These are phyloP conservation scores for Rhynchophorus ferrugineus DNA, from an alignment of 1,140 invertebrate genomes.

Conservation along the genomic window DNA sequence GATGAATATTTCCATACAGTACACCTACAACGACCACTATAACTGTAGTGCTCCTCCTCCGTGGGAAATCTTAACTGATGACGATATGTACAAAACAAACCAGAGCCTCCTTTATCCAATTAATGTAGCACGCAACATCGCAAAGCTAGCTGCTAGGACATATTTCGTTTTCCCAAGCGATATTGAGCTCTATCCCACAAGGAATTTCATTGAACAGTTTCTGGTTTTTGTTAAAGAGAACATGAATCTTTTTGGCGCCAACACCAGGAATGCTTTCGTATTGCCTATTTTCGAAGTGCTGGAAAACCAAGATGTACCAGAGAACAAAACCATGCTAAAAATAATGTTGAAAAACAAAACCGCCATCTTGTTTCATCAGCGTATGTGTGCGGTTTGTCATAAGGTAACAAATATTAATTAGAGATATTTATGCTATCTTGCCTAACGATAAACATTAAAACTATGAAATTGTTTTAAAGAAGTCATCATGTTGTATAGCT, in stretches of 20 bases:
- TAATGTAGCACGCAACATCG: slow-evolving; percentile 66
- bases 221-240: slow-evolving; percentile 30
- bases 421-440: no score
- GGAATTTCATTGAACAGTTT: slow-evolving; percentile 37
- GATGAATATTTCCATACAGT: background rate
- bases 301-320: slow-evolving; percentile 29
- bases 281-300: slow-evolving; percentile 47
- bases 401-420: no score
- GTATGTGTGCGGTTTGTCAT: slow-evolving; percentile 50
- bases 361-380: slow-evolving; percentile 49
- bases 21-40: slow-evolving; percentile 19
- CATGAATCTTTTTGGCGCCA: slow-evolving; percentile 7
- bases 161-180: slow-evolving; percentile 67
- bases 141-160: slow-evolving; percentile 52
- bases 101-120: slow-evolving; percentile 60
- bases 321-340: slow-evolving; percentile 40
- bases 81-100: slow-evolving; percentile 37
- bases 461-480: no score
- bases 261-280: slow-evolving; percentile 35
- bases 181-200: slow-evolving; percentile 60
- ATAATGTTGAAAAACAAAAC: slow-evolving; percentile 39
- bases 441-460: no score
- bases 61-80: slow-evolving; percentile 13
- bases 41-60: slow-evolving; percentile 21
- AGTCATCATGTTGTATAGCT: no score